A percentile compares a stretch with the other conserved stretches of the same genome.
Evolutionary conservation across 2,113 vertebrate species (phyloP).

Genomic region (Lucifuga dentata): DNA sequence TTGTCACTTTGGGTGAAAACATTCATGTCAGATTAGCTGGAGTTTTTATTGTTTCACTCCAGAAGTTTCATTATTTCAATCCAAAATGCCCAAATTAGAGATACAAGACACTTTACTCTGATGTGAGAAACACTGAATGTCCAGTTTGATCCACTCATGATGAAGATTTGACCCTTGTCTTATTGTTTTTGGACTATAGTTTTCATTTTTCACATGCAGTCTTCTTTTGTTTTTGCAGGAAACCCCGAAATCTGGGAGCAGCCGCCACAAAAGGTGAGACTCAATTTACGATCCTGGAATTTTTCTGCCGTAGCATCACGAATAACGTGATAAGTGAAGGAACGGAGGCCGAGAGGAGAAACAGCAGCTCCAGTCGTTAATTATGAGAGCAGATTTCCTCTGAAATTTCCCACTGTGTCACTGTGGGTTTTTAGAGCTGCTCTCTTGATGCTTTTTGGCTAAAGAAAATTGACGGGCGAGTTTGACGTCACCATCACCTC

Average conservation of each 20-base stretch:
- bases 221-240: constrained; percentile 85
- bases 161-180: neutral
- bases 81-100: too few species aligned
- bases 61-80: too few species aligned
- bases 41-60: too few species aligned
- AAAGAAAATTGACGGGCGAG: constrained; percentile 13
- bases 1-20: too few species aligned
- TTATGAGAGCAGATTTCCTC: constrained; percentile 1
- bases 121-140: too few species aligned
- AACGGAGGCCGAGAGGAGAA: constrained; percentile 30
- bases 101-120: too few species aligned
- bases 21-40: too few species aligned
- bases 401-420: constrained; percentile 7
- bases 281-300: constrained; percentile 5
- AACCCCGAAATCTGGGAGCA: constrained; percentile 84
- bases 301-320: constrained; percentile 32
- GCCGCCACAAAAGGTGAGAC: constrained; percentile 92
- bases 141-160: neutral
- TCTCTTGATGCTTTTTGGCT: constrained; percentile 25
- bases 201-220: neutral
- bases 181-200: neutral
- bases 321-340: constrained; percentile 16
- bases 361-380: constrained; percentile 24
- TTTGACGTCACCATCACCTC: constrained; percentile 34
- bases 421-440: neutral